A percentile compares a stretch with the other conserved stretches of the same genome.
Conservation (phyloP, 2,797 vertebrate genomes). For the Sparidentex hasta region DNA sequence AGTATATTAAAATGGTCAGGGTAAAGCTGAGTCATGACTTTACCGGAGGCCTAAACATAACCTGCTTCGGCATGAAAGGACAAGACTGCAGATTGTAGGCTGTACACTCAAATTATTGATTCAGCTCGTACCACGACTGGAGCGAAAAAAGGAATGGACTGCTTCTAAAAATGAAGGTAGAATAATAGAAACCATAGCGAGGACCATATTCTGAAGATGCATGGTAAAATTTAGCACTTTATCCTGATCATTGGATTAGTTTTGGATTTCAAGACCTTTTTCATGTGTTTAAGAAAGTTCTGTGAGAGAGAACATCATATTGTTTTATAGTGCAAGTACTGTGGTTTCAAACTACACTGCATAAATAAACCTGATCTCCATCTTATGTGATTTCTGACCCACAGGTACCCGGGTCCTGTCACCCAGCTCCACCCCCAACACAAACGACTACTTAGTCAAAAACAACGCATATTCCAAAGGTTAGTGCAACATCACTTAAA, state of each 20-base stretch:
- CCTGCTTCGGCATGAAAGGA: neutral
- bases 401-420: constrained; percentile 86
- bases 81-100: neutral
- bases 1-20: neutral
- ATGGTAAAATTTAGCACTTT: neutral
- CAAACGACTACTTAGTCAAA: constrained; percentile 89
- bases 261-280: neutral
- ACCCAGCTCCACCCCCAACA: constrained; percentile 96
- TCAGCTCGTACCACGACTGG: neutral
- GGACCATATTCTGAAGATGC: neutral
- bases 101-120: neutral
- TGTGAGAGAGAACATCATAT: neutral
- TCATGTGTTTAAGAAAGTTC: neutral
- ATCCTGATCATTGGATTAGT: neutral
- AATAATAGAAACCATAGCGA: neutral
- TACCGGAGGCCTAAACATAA: neutral
- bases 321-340: neutral
- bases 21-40: neutral
- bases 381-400: constrained; percentile 4
- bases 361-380: too few species aligned
- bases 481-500: constrained; percentile 34
- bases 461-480: constrained; percentile 84
- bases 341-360: neutral
- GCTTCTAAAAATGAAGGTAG: neutral
- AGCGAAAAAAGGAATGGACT: neutral